Evolutionary conservation across 1,140 invertebrate species (phyloP).

Genomic region (Schlechtendalia chinensis): DNA sequence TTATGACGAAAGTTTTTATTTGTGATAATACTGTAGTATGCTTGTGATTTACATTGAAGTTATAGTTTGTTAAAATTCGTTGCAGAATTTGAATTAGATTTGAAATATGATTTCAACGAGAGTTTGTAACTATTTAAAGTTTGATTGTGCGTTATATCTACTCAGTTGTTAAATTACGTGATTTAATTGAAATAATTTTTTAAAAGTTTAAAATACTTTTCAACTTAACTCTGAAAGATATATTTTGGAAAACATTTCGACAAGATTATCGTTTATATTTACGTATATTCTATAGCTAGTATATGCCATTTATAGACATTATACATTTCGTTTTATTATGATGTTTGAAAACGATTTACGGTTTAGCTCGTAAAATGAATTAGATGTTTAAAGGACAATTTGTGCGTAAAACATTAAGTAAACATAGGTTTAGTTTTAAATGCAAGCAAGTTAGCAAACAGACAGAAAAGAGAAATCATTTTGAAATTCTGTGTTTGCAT

Average conservation of each 20-base stretch:
- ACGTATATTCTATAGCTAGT: not conserved
- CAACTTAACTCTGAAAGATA: not conserved
- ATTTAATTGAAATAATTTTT: not conserved
- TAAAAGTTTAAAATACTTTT: not conserved
- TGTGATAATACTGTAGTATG: too few species aligned
- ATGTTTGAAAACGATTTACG: not conserved
- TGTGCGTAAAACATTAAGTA: conserved; percentile 5
- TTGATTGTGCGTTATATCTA: too few species aligned
- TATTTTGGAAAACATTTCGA: not conserved
- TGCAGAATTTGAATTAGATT: too few species aligned
- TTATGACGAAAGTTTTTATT: too few species aligned
- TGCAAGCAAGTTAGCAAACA: conserved; percentile 33
- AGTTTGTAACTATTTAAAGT: too few species aligned
- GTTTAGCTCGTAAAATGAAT: conserved; percentile 5
- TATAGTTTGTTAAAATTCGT: too few species aligned
- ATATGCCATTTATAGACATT: too few species aligned
- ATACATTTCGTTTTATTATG: not conserved
- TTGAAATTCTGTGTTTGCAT: conserved; percentile 45
- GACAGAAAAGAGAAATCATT: conserved; percentile 24
- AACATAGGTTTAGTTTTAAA: conserved; percentile 31
- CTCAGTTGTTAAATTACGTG: too few species aligned
- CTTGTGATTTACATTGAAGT: too few species aligned
- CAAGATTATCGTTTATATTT: not conserved
- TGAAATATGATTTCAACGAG: too few species aligned
- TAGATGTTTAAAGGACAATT: conserved; percentile 13